Conservation (phyloP, 2,113 vertebrate species). For the Alectura lathami region DNA sequence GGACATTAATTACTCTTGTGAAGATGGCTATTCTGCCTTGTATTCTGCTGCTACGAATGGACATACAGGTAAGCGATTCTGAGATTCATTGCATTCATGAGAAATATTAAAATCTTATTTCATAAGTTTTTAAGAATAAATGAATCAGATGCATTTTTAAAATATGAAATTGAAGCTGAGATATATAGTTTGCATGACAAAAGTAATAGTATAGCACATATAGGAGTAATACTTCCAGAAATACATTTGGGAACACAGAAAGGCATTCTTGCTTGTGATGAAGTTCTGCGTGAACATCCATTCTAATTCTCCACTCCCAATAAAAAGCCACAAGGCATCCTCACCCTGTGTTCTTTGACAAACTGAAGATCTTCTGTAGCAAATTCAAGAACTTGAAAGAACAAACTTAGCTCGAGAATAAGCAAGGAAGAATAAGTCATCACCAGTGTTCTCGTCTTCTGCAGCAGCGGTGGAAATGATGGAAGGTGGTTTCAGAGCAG, state of each 20-base stretch:
- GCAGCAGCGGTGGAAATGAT: not conserved
- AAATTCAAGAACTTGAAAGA: not conserved
- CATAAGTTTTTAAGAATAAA: not conserved
- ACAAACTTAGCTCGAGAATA: not conserved
- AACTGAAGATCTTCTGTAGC: not conserved
- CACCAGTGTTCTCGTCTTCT: not conserved
- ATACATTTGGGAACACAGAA: not conserved
- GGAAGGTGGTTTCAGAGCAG: not conserved
- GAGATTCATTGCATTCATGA: not conserved
- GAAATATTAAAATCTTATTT: not conserved
- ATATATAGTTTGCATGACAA: not conserved
- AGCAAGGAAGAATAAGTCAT: not conserved
- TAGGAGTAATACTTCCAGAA: not conserved
- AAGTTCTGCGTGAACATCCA: not conserved
- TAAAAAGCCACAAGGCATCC: not conserved
- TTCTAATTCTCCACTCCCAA: not conserved
- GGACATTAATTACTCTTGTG: slow-evolving; percentile 85
- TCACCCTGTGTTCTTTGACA: not conserved
- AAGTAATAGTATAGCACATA: not conserved
- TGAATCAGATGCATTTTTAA: not conserved
- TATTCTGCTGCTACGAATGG: slow-evolving; percentile 98
- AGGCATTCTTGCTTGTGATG: not conserved
- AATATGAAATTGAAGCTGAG: not conserved
- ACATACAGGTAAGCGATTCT: slow-evolving; percentile 85
- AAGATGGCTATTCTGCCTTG: slow-evolving; percentile 95